Evolutionary conservation across 2,113 vertebrate genomes (phyloP).

Genomic region (Scophthalmus maximus): DNA sequence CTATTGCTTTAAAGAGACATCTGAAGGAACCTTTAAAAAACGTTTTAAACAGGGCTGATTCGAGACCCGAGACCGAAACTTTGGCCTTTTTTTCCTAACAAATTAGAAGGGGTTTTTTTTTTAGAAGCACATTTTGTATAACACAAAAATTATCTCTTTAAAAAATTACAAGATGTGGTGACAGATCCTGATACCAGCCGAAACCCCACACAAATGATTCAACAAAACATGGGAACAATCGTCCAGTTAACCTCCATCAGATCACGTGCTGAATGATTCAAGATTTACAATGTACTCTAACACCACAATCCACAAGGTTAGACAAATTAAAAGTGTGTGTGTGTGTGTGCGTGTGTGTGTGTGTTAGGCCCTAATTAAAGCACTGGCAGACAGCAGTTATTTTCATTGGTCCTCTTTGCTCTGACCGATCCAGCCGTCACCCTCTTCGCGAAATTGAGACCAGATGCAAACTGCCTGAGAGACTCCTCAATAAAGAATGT

Average conservation of each 20-base stretch:
- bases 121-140: background rate
- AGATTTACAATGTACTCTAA: background rate
- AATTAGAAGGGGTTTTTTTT: background rate
- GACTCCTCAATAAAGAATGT: constrained; percentile 58
- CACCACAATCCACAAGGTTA: constrained; percentile 24
- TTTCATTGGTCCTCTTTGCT: constrained; percentile 41
- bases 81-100: no score
- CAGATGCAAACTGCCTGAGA: constrained; percentile 62
- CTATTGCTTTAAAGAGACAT: background rate
- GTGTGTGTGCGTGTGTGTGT: constrained; percentile 15
- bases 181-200: background rate
- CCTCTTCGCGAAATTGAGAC: constrained; percentile 58
- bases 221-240: background rate
- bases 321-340: constrained; percentile 14
- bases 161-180: no score
- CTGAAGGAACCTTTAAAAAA: background rate
- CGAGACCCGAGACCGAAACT: background rate
- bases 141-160: background rate
- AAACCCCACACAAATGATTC: no score
- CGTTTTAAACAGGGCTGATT: no score
- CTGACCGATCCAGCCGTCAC: constrained; percentile 48
- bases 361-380: constrained; percentile 56
- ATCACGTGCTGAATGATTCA: background rate
- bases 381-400: constrained; percentile 35
- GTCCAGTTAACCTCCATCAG: background rate